phyloP scores from a whole-genome alignment of 2,888 invertebrate species.

The Drosophila suboccidentalis region DNA sequence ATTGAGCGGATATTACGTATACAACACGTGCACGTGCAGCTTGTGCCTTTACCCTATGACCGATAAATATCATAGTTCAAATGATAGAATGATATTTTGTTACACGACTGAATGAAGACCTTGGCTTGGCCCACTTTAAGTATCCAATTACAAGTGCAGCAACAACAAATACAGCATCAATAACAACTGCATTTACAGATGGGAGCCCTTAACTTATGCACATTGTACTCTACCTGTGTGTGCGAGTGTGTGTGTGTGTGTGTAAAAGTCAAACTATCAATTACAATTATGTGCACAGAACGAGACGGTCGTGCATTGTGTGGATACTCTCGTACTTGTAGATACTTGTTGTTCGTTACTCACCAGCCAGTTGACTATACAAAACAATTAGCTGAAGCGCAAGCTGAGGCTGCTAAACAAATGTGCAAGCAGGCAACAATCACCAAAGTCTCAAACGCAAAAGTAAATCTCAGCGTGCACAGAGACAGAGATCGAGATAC shows the following conservation, averaged over 20 bases:
- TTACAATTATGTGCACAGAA: constrained; percentile 60
- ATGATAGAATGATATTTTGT: constrained; percentile 12
- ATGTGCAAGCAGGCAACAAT: constrained; percentile 45
- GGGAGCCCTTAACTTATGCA: constrained; percentile 67
- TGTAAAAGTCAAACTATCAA: constrained; percentile 56
- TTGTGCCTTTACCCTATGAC: constrained; percentile 14
- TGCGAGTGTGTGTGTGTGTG: constrained; percentile 11
- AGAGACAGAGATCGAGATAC: constrained; percentile 2
- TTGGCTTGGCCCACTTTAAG: constrained; percentile 64
- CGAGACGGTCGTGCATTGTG: constrained; percentile 21
- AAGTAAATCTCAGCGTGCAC: constrained; percentile 49
- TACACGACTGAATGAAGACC: constrained; percentile 39
- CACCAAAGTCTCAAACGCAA: constrained; percentile 49
- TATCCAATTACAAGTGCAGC: constrained; percentile 67
- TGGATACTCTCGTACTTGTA: constrained; percentile 16
- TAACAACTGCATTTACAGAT: constrained; percentile 35
- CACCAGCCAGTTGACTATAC: constrained; percentile 46
- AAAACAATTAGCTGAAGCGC: constrained; percentile 57
- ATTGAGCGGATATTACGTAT: constrained; percentile 51
- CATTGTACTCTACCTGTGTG: constrained; percentile 51
- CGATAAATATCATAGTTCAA: constrained; percentile 73
- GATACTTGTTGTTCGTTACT: constrained; percentile 25
- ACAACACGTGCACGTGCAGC: constrained; percentile 28
- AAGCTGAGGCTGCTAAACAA: constrained; percentile 36
- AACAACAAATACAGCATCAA: constrained; percentile 28